Evolutionary conservation across 2,888 invertebrate genomes (phyloP).

Genomic region (Resseliella maxima): DNA sequence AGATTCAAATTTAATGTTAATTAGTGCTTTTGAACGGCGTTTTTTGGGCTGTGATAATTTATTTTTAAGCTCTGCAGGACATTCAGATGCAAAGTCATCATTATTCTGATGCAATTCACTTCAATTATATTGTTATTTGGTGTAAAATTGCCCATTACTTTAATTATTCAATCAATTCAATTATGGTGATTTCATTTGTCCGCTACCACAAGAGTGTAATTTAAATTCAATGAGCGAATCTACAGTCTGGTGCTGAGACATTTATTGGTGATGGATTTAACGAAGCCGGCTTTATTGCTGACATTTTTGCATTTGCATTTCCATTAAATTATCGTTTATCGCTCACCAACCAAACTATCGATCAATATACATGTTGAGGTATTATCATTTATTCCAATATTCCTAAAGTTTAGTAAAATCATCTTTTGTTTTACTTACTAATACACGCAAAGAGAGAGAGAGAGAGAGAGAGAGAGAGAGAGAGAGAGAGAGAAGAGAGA

Average conservation of each 20-base stretch:
- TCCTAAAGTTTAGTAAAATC: background rate
- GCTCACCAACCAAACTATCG: no score
- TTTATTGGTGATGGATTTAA: background rate
- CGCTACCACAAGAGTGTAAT: background rate
- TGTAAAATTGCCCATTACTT: background rate
- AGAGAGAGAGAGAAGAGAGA: no score
- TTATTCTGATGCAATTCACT: background rate
- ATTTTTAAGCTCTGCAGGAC: no score
- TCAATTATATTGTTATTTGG: background rate
- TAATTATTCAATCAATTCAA: background rate
- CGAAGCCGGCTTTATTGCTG: background rate
- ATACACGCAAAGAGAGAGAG: no score
- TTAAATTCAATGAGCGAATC: background rate
- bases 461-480: no score
- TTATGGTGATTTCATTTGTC: background rate
- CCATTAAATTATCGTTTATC: no score
- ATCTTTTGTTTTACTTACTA: background rate
- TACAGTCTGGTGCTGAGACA: background rate
- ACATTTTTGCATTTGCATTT: background rate
- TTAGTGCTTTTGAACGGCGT: background rate
- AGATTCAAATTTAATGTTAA: slow-evolving; percentile 17
- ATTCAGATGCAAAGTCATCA: no score
- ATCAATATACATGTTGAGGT: background rate
- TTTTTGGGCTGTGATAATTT: background rate
- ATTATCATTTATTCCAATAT: background rate